Evolutionary conservation across 2,113 vertebrate species (phyloP).

Genomic region (Apistogramma diplotaenia): DNA sequence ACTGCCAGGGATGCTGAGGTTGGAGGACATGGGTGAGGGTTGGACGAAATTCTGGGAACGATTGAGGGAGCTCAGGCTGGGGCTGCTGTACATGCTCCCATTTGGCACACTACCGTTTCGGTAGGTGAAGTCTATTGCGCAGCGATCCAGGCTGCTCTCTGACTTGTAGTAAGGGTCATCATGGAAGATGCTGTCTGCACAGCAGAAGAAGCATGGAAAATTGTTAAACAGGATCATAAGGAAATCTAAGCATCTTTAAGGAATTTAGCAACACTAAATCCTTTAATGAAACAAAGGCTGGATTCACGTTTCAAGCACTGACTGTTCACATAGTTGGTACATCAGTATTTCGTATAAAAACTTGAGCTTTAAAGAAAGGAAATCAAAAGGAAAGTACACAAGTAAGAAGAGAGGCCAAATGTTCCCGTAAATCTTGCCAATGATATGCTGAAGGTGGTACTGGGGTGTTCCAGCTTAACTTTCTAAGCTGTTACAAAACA

Average conservation of each 20-base stretch:
- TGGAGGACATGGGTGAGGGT: conserved; percentile 92
- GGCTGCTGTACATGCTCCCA: conserved; percentile 93
- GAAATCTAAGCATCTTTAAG: background rate
- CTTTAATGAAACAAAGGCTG: background rate
- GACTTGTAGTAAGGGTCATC: conserved; percentile 93
- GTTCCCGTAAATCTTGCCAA: background rate
- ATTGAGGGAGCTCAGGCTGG: conserved; percentile 92
- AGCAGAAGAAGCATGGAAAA: background rate
- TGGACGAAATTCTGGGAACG: conserved; percentile 90
- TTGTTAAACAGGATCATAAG: background rate
- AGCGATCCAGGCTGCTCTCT: conserved; percentile 89
- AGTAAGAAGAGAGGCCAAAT: background rate
- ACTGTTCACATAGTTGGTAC: background rate
- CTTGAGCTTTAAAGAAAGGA: background rate
- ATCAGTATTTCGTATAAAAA: background rate
- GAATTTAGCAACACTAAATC: background rate
- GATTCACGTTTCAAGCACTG: background rate
- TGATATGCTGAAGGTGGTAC: background rate
- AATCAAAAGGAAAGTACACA: background rate
- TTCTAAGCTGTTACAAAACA: background rate
- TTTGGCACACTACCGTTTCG: conserved; percentile 89
- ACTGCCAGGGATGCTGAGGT: conserved; percentile 90
- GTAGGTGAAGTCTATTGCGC: conserved; percentile 81
- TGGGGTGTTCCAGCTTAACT: background rate
- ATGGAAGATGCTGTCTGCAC: conserved; percentile 91